Base-by-base conservation (phyloP, 2,888 invertebrate species). In the Diarsia rubi region DNA sequence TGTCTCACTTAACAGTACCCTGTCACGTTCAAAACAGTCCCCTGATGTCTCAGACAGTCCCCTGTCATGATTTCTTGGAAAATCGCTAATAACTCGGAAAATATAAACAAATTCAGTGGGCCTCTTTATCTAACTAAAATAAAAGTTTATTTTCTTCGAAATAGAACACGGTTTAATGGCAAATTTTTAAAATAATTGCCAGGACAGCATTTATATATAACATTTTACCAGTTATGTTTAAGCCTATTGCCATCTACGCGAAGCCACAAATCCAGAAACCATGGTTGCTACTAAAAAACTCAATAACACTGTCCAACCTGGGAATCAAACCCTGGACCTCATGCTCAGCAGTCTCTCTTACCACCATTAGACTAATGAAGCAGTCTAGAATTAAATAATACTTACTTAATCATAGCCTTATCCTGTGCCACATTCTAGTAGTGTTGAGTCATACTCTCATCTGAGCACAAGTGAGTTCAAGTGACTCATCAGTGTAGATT, bases 401-500 rank as follows among this genome's bases (percentile, higher is more conserved):
- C 31, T 44, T 49, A 8, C 31, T 31, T 24, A 37, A 24, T 27
- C n/a, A 52, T 16, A 31, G 2, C 21, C 11, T 8, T 69, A 21
- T 49, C n/a, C 21, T 24, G 54, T n/a, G 45, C 19, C 44, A 62
- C 11, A 69, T 8, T 60, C 19, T 27, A 57, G 9, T n/a, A 42
- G 31, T 66, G 27, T 0, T 49, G 44, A 71, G 24, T 77, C 72
- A 65, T 44, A 37, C 42, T 31, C 24, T 31, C 37, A 59, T 54
- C n/a, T 42, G 31, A 67, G 24, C 64, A 12, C n/a, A 49, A 52
- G 37, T 42, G 31, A 67, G 24, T 59, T 8, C n/a, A 49, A 52
- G 37, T 82, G 54, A 77, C 54, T 77, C 68, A 71, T 24, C 24
- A 66, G 8, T 57, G 44, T 62, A 49, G 44, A 57, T 57, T 49